Conservation (phyloP, 2,888 invertebrate genomes). For the Chloroclysta siterata region DNA sequence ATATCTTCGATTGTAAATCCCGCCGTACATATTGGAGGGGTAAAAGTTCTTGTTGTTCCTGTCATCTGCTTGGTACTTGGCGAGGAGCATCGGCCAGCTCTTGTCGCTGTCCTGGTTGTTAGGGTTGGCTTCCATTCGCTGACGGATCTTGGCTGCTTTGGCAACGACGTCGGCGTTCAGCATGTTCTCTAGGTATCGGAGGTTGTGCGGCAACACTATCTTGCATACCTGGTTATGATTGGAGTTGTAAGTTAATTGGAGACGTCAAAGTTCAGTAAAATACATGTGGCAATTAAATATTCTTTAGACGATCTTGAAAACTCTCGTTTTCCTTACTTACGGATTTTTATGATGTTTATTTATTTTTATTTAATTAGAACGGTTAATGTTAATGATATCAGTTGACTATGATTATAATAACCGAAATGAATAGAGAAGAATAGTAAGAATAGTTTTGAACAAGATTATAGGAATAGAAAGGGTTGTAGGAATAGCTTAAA, state of each 20-base stretch:
- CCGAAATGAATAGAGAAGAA: too few relatives aligned
- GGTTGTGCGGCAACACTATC: slow-evolving; percentile 74
- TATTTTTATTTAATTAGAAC: too few relatives aligned
- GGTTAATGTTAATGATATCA: too few relatives aligned
- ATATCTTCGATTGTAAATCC: slow-evolving; percentile 35
- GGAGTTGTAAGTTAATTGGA: not conserved
- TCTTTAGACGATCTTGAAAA: too few relatives aligned
- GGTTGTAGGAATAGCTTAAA: too few relatives aligned
- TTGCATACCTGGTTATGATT: slow-evolving; percentile 64
- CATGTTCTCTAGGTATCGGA: slow-evolving; percentile 78
- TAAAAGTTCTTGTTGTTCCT: slow-evolving; percentile 40
- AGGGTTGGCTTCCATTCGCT: slow-evolving; percentile 69
- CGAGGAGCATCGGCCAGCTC: slow-evolving; percentile 70
- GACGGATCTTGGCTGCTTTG: slow-evolving; percentile 73
- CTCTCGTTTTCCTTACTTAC: too few relatives aligned
- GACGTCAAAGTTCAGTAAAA: not conserved
- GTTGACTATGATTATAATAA: too few relatives aligned
- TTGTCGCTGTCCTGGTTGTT: slow-evolving; percentile 67
- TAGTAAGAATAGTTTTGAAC: too few relatives aligned
- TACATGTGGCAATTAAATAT: too few relatives aligned
- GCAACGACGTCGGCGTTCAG: slow-evolving; percentile 74
- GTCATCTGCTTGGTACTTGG: slow-evolving; percentile 66
- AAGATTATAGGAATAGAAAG: too few relatives aligned
- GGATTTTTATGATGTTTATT: too few relatives aligned
- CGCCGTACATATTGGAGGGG: slow-evolving; percentile 22